Percentiles rank a stretch among this genome's conserved stretches.
Conservation (phyloP, 92 coral and sea anemone species). For the Palythoa grandiflora region DNA sequence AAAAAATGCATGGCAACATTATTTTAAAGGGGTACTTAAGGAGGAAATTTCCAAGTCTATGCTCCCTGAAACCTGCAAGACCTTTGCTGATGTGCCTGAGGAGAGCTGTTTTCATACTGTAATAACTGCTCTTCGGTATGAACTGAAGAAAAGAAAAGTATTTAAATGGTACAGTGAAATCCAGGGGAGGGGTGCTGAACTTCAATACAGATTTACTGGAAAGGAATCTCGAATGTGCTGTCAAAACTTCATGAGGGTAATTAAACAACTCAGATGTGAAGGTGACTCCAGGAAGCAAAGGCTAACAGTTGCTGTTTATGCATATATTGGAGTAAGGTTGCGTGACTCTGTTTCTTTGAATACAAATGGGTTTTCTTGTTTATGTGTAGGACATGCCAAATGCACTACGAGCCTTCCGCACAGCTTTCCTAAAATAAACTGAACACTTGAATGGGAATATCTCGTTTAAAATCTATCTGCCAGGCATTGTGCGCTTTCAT, state of each 20-base stretch:
- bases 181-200: constrained; percentile 59
- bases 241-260: constrained; percentile 67
- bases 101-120: constrained; percentile 59
- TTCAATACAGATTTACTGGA: constrained; percentile 74
- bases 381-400: too few relatives aligned
- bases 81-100: constrained; percentile 65
- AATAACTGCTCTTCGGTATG: constrained; percentile 50
- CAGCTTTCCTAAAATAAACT: constrained; percentile 33
- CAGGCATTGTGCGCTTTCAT: constrained; percentile 65
- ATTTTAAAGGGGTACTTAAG: constrained; percentile 32
- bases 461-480: constrained; percentile 63
- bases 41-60: constrained; percentile 60
- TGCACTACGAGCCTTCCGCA: too few relatives aligned
- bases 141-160: constrained; percentile 57
- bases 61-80: constrained; percentile 57
- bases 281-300: constrained; percentile 65
- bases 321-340: constrained; percentile 63
- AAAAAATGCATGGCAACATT: constrained; percentile 22
- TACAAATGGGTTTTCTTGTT: too few relatives aligned
- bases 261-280: constrained; percentile 58
- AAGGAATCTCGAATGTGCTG: constrained; percentile 69
- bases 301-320: constrained; percentile 56
- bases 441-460: constrained; percentile 64
- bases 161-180: constrained; percentile 63
- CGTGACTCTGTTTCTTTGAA: constrained; percentile 53